Evolutionary conservation across 2,797 vertebrate species (phyloP).

Genomic region (Acrocephalus scirpaceus): DNA sequence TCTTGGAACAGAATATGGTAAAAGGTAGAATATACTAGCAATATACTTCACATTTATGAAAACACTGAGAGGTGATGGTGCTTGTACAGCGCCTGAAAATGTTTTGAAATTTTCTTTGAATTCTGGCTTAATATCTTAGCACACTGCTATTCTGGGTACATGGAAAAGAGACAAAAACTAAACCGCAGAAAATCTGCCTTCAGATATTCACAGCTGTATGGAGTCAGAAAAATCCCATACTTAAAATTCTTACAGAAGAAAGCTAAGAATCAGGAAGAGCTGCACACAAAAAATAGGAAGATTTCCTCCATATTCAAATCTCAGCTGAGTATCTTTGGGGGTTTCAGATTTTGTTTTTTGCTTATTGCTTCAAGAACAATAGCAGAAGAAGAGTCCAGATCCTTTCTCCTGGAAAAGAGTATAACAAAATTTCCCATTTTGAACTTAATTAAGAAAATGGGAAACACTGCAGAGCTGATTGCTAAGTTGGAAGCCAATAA

Average conservation of each 20-base stretch:
- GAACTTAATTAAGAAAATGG: not conserved
- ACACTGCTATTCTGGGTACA: not conserved
- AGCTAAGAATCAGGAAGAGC: not conserved
- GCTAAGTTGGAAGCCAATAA: not conserved
- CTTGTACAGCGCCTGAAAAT: not conserved
- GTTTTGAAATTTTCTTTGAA: constrained; percentile 6
- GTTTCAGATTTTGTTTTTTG: not conserved
- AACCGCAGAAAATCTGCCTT: not conserved
- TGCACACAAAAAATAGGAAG: not conserved
- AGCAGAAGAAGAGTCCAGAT: not conserved
- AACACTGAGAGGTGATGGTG: not conserved
- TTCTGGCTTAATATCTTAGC: not conserved
- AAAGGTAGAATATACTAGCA: not conserved
- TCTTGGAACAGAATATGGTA: not conserved
- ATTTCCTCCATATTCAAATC: not conserved
- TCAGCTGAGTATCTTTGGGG: not conserved
- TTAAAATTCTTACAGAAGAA: not conserved
- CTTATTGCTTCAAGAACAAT: not conserved
- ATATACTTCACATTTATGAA: not conserved
- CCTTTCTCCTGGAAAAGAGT: not conserved
- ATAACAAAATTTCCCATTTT: not conserved
- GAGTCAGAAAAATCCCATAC: not conserved
- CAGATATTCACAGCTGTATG: not conserved
- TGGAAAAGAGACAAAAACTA: not conserved
- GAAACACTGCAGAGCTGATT: not conserved